These are phyloP conservation scores for Sparus aurata DNA, from an alignment of 2,797 vertebrate genomes.

Conservation along the genomic window DNA sequence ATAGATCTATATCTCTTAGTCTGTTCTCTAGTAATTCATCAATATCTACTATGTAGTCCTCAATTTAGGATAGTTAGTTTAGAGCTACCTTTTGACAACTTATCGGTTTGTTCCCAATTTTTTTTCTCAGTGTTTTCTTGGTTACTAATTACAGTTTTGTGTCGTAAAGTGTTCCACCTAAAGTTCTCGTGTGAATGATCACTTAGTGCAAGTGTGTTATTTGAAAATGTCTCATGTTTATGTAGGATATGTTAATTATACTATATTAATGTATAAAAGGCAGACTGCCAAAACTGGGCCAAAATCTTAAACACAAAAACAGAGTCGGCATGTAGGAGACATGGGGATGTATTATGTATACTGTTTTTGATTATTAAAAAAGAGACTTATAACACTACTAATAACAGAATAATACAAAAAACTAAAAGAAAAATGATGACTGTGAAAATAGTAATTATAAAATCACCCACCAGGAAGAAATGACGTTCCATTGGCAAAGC, in stretches of 20 bases:
- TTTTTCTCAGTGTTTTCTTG: too few relatives aligned
- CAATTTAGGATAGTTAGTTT: too few relatives aligned
- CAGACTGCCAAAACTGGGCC: too few relatives aligned
- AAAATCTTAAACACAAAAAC: too few relatives aligned
- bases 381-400: too few relatives aligned
- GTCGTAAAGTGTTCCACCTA: neutral
- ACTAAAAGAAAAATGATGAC: neutral
- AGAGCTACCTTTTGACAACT: too few relatives aligned
- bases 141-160: neutral
- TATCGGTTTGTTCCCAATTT: too few relatives aligned
- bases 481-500: slow-evolving; percentile 63
- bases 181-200: neutral
- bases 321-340: neutral
- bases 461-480: slow-evolving; percentile 68
- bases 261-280: too few relatives aligned
- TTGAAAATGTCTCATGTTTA: neutral
- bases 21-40: neutral
- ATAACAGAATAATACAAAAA: too few relatives aligned
- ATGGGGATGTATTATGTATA: neutral
- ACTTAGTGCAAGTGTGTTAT: neutral
- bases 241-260: neutral
- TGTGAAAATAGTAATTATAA: neutral
- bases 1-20: too few relatives aligned
- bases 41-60: too few relatives aligned
- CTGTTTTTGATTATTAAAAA: too few relatives aligned